Evolutionary conservation across 2,888 invertebrate genomes (phyloP), one percentile per base, ranked within the genome.

Genomic region (Agrochola lychnidis): DNA sequence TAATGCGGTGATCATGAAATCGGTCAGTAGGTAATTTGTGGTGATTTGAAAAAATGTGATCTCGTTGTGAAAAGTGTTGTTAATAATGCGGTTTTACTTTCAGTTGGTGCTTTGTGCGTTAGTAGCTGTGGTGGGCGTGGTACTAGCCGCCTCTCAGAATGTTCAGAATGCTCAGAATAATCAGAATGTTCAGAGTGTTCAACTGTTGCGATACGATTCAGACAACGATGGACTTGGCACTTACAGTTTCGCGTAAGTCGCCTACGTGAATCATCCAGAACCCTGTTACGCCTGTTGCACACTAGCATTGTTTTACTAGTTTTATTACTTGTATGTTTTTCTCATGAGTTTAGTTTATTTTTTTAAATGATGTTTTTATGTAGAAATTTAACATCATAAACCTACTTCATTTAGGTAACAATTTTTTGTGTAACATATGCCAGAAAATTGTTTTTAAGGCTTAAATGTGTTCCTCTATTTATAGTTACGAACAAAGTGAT

Each of bases 401-500:
- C 42, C 9, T 42, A 42, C 42, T 42, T 42, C 9, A 42, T 9
- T 42, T 42, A 42, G 42, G 42, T 42, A 42, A 30, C 4, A 45
- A 45, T 4, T 0, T 19, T 5, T 48, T 48, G 48, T 48, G 48
- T 51, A 48, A 48, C 51, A 22, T 22, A 9, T 22, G 53, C 22
- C 22, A 7, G 9, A 22, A 22, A n/a, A n/a, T 56, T 56, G 2
- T 2, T 22, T 45, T 64, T 30, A 66, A n/a, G 19, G 30, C 7
- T 19, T 10, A 19, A 62, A 70, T 45, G n/a, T 61, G 4, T 9
- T 74, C 36, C 42, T 73, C 36, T 72, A 74, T 82, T 87, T 84
- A 48, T 89, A 97, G 97, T n/a, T 95, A 90, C 79, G 97, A 96
- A 87, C 97, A 96, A 88, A 97, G 95, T 74, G 97, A 97, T 89